phyloP scores from a whole-genome alignment of 2,797 vertebrate genomes.

The Hydrophis major region DNA sequence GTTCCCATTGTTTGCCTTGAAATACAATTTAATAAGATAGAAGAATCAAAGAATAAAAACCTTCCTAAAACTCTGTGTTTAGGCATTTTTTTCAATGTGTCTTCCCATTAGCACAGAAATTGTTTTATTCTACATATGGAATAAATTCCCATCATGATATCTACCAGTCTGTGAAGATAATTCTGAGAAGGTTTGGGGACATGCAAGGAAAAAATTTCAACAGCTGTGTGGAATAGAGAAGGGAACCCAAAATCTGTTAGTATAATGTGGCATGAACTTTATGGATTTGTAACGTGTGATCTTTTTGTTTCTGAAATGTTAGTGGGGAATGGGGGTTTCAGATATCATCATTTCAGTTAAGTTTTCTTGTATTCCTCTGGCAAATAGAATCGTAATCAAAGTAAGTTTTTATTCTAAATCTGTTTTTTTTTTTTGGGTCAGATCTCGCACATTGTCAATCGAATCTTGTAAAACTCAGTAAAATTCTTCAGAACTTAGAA shows the following conservation, averaged over 20 bases:
- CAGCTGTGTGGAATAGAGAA: background rate
- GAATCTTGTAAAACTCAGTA: constrained; percentile 93
- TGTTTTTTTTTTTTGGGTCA: constrained; percentile 59
- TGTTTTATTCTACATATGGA: background rate
- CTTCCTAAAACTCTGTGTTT: background rate
- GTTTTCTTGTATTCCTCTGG: background rate
- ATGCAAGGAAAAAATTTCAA: background rate
- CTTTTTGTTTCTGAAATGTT: background rate
- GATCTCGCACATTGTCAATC: constrained; percentile 97
- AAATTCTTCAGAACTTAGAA: constrained; percentile 94
- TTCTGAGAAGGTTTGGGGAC: background rate
- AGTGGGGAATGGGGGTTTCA: background rate
- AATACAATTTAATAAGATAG: background rate
- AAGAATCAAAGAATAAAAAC: background rate
- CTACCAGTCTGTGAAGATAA: background rate
- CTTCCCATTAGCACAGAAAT: background rate
- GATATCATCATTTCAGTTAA: background rate
- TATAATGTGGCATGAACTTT: background rate
- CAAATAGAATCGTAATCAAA: background rate
- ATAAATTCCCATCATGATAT: background rate
- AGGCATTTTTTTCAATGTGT: background rate
- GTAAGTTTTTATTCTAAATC: constrained; percentile 32
- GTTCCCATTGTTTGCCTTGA: background rate
- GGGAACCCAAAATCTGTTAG: background rate
- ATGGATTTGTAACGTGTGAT: background rate